phyloP scores from a whole-genome alignment of 2,113 vertebrate species.

The Psammodynastes pulverulentus region DNA sequence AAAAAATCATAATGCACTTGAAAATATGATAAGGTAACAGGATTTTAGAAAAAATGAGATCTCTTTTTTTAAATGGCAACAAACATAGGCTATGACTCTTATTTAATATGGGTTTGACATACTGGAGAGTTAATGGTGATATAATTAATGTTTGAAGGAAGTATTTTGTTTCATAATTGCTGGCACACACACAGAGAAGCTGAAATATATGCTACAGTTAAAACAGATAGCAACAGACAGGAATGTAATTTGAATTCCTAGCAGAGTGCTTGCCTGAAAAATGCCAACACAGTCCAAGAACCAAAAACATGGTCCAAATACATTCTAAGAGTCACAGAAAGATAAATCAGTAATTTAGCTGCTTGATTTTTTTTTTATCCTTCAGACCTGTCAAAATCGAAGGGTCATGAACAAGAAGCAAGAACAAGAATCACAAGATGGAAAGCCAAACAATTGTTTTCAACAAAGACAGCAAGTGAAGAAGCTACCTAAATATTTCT shows the following conservation, averaged over 20 bases:
- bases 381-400: neutral
- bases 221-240: neutral
- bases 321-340: neutral
- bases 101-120: neutral
- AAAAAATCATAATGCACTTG: neutral
- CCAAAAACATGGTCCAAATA: neutral
- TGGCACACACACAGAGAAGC: neutral
- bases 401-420: neutral
- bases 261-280: neutral
- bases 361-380: neutral
- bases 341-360: neutral
- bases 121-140: neutral
- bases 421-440: neutral
- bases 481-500: neutral
- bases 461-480: neutral
- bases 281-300: neutral
- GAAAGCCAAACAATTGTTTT: neutral
- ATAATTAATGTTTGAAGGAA: neutral
- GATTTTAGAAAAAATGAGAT: neutral
- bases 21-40: neutral
- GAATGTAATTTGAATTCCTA: neutral
- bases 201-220: neutral
- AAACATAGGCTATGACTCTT: neutral
- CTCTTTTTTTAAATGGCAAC: neutral
- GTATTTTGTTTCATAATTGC: neutral